These are phyloP conservation scores for Salminus brasiliensis DNA, from an alignment of 2,113 vertebrate species.

Conservation along the genomic window DNA sequence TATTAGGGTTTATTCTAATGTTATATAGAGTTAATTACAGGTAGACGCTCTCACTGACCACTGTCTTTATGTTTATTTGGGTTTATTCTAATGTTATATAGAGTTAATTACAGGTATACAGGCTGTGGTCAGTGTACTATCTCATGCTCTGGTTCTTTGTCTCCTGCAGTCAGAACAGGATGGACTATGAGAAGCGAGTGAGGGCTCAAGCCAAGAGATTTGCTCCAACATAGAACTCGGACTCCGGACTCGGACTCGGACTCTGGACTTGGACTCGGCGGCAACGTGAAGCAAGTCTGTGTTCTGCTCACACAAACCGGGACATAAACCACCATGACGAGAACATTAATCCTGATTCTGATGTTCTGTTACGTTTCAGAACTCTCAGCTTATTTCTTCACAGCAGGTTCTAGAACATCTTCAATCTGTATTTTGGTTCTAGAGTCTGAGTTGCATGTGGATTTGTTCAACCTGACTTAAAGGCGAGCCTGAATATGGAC, in stretches of 20 bases:
- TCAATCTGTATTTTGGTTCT: background rate
- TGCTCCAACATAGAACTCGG: conserved; percentile 73
- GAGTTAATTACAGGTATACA: too few relatives aligned
- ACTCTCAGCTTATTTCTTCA: too few relatives aligned
- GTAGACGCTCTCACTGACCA: too few relatives aligned
- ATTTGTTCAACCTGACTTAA: conserved; percentile 8
- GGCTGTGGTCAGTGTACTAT: too few relatives aligned
- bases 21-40: too few relatives aligned
- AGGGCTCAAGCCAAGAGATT: conserved; percentile 81
- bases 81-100: too few relatives aligned
- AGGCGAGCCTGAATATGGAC: background rate
- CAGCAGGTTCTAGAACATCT: background rate
- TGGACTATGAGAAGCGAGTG: conserved; percentile 81
- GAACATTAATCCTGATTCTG: background rate
- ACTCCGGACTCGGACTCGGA: too few relatives aligned
- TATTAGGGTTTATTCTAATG: too few relatives aligned
- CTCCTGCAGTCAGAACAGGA: conserved; percentile 77
- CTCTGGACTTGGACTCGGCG: conserved; percentile 3
- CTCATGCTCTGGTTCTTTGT: background rate
- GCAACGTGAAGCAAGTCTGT: background rate
- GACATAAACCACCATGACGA: too few relatives aligned
- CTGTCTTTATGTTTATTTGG: too few relatives aligned
- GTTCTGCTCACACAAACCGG: background rate
- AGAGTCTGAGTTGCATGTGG: background rate
- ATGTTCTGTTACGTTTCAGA: too few relatives aligned